These are phyloP conservation scores for Lytechinus variegatus DNA, from an alignment of 35 echinoderm and acorn worm genomes.

Conservation along the genomic window DNA sequence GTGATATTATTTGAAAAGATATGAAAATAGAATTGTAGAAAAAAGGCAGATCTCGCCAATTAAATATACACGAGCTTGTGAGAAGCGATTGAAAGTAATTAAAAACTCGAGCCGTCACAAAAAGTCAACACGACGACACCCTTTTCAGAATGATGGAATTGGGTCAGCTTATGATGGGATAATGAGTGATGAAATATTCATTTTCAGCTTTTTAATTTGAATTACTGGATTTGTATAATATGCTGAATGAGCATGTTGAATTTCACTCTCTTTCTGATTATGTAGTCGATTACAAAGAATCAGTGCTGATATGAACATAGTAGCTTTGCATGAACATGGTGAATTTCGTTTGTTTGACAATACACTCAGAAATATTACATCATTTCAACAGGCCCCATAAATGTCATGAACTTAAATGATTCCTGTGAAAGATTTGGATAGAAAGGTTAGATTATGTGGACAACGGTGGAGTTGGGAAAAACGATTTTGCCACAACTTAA, in stretches of 20 bases:
- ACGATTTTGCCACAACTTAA: neutral
- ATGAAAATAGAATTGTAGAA: neutral
- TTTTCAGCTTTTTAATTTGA: neutral
- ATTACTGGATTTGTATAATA: neutral
- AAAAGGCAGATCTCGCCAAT: neutral
- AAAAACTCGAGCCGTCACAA: neutral
- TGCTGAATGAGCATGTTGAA: neutral
- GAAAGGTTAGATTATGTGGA: neutral
- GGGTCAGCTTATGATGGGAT: neutral
- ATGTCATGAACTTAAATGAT: neutral
- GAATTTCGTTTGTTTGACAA: neutral
- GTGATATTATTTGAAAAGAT: neutral
- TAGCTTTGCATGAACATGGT: neutral
- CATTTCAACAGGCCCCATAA: neutral
- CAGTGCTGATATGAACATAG: neutral
- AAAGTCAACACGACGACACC: neutral
- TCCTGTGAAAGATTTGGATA: neutral
- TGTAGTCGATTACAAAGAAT: neutral
- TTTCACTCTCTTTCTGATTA: neutral
- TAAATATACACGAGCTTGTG: neutral
- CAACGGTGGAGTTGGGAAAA: neutral
- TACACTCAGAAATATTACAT: neutral
- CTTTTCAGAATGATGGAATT: neutral
- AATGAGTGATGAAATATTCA: neutral
- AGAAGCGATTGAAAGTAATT: neutral